These are phyloP conservation scores for Leucosticte australis DNA, from an alignment of 2,113 vertebrate genomes.

Conservation along the genomic window DNA sequence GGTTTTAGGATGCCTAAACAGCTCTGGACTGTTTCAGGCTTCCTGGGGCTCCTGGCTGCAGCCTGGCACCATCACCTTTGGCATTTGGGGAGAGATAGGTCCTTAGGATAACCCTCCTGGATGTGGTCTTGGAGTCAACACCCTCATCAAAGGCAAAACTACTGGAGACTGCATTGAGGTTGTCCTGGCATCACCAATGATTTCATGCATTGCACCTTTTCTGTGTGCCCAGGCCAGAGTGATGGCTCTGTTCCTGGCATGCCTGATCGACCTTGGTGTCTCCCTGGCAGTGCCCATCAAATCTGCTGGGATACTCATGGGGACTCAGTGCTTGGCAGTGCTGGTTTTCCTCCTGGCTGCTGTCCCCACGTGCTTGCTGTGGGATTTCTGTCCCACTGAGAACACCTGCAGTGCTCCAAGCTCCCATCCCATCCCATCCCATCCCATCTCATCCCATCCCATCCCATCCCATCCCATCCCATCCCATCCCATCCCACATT, in stretches of 20 bases:
- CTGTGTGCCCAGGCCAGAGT: fast-evolving
- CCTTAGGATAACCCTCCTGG: neutral
- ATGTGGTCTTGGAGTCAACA: neutral
- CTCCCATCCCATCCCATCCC: neutral
- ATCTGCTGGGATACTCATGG: neutral
- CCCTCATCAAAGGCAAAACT: neutral
- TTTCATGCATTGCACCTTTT: neutral
- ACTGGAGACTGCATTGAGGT: neutral
- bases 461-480: neutral
- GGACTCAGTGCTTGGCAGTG: neutral
- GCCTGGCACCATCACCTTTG: neutral
- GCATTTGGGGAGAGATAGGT: neutral
- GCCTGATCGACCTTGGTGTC: neutral
- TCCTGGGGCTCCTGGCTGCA: neutral
- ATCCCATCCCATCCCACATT: neutral
- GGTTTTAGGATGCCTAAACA: neutral
- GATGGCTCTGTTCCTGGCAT: fast-evolving
- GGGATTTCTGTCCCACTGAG: neutral
- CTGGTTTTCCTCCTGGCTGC: neutral
- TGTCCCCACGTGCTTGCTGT: neutral
- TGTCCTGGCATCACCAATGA: neutral
- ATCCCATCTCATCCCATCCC: too few species aligned
- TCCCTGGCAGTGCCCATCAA: fast-evolving
- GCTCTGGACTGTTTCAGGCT: neutral
- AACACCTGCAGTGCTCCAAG: neutral